phyloP scores from a whole-genome alignment of 2,113 vertebrate species.

The Acrocephalus arundinaceus region DNA sequence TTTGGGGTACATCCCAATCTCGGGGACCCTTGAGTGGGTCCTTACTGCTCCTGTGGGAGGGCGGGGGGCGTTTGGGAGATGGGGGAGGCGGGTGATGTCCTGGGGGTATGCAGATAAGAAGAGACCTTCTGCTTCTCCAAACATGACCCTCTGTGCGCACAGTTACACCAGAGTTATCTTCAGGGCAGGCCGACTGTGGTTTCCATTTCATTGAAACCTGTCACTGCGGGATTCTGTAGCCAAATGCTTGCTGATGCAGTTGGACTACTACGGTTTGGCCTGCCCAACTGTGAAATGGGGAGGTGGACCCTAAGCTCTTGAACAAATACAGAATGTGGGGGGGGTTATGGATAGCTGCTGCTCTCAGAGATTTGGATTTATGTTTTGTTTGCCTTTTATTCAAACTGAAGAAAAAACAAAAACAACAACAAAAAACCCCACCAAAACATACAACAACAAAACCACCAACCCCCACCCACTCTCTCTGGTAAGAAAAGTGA shows the following conservation, averaged over 20 bases:
- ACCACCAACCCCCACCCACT: no score
- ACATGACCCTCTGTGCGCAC: background rate
- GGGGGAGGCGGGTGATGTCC: background rate
- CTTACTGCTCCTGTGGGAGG: background rate
- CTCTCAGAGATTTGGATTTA: background rate
- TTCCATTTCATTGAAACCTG: background rate
- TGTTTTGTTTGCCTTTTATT: constrained; percentile 2
- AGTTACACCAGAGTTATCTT: background rate
- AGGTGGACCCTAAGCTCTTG: background rate
- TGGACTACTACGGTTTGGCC: background rate
- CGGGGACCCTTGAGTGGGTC: background rate
- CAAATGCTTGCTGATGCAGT: background rate
- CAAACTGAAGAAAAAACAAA: background rate
- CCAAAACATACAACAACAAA: no score
- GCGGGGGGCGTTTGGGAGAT: fast-evolving
- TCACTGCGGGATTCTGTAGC: background rate
- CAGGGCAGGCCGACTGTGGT: background rate
- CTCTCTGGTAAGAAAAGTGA: background rate
- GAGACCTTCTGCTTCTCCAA: background rate
- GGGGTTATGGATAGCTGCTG: background rate
- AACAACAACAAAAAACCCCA: background rate
- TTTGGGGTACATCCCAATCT: background rate
- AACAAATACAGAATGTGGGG: background rate
- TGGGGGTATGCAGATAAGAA: fast-evolving
- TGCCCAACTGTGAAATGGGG: background rate